Base-by-base conservation (phyloP, 1,140 invertebrate species). In the Camponotus vicinus region DNA sequence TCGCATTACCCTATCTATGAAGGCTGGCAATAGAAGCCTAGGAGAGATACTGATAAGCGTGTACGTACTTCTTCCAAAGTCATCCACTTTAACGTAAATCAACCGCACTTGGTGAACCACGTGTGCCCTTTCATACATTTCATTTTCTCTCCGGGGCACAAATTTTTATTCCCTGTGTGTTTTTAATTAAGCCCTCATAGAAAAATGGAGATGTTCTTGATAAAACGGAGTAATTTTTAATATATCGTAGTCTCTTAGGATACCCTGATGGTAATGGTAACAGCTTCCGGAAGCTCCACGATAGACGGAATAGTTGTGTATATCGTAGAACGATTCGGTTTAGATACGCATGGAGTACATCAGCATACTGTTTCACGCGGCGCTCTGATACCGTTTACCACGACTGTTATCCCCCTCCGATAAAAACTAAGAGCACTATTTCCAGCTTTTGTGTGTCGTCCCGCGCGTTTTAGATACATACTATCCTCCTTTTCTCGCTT, bases 381-480 rank as follows among this genome's bases (percentile, higher is more conserved):
- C 91, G 91, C 86, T 86, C 77, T 91, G 93, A 93, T 92, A 91
- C 88, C 92, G 92, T 93, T 94, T 95, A 95, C 94, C 94, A 92
- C 91, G 86, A 93, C 88, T 93, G 94, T 94, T 94, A 93, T 92
- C 89, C 85, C 45, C 45, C 52, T 9, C 27, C 92, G 91, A 94
- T 95, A 94, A 94, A 94, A 94, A 94, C 91, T 92, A 92, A 94
- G 92, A 92, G 92, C 92, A 92, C 92, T 89, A 92, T 93, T 95
- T 92, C 92, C 91, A 93, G 92, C 90, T 94, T 93, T 90, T 94
- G 93, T 93, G 88, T 91, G 87, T 87, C 75, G 88, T 88, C 88
- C 89, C 82, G 71, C 57, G 59, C 76, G 63, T 88, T 89, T 90
- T 86, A 63, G 70, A 85, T 88, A 89, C 86, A 86, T 90, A 88